Conservation (phyloP, 2,888 invertebrate genomes). For the Microctonus aethiopoides region DNA sequence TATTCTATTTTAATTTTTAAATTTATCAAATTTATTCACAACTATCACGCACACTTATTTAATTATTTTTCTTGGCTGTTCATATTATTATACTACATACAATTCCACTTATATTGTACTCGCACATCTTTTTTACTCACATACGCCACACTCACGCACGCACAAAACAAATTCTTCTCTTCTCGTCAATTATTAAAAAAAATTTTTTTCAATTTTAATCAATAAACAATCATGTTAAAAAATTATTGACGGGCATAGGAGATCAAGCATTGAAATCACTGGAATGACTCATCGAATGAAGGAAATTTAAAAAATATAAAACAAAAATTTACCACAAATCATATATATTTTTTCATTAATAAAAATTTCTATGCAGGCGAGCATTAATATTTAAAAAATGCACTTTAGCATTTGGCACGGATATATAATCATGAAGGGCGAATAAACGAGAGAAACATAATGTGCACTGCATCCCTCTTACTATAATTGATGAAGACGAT, state of each 20-base stretch:
- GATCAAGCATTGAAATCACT: slow-evolving; percentile 8
- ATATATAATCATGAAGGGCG: slow-evolving; percentile 7
- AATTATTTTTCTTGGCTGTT: slow-evolving; percentile 7
- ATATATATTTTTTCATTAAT: neutral
- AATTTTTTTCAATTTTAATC: no score
- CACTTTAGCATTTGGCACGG: slow-evolving; percentile 43
- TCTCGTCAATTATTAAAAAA: neutral
- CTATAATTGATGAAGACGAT: slow-evolving; percentile 34
- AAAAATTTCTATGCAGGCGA: slow-evolving; percentile 6
- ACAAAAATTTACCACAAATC: neutral
- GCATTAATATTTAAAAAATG: slow-evolving; percentile 36
- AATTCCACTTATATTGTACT: slow-evolving; percentile 38
- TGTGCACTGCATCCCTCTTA: slow-evolving; percentile 9
- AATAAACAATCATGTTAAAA: neutral
- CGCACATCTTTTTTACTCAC: slow-evolving; percentile 40
- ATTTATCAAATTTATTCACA: slow-evolving; percentile 26
- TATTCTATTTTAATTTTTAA: slow-evolving; percentile 39
- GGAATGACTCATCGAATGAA: slow-evolving; percentile 20
- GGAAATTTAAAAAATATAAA: neutral
- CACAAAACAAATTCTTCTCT: slow-evolving; percentile 17
- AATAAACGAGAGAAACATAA: slow-evolving; percentile 23
- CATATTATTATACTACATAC: slow-evolving; percentile 27
- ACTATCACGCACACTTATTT: slow-evolving; percentile 40
- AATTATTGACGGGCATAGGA: slow-evolving; percentile 2
- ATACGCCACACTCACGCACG: slow-evolving; percentile 37